A percentile compares a stretch with the other conserved stretches of the same genome.
Conservation (phyloP, 2,113 vertebrate species). For the Amphilophus citrinellus region DNA sequence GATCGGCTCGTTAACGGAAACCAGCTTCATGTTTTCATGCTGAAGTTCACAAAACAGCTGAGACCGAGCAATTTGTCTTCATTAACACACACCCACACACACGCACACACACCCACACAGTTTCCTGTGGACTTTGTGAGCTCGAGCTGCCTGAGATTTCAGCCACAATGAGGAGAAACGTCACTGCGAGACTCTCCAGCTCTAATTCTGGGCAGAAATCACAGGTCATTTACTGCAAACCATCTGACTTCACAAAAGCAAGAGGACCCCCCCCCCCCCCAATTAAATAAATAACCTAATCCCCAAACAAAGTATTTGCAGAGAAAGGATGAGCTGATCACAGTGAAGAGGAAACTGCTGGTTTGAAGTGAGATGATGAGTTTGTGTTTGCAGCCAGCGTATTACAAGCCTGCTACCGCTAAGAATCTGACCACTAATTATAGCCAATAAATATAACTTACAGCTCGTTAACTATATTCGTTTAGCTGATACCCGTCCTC, state of each 20-base stretch:
- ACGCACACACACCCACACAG: neutral
- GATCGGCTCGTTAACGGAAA: slow-evolving; percentile 15
- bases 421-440: neutral
- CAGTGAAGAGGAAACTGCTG: too few species aligned
- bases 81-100: slow-evolving; percentile 9
- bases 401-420: too few species aligned
- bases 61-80: slow-evolving; percentile 16
- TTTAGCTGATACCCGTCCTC: neutral
- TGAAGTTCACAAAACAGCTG: slow-evolving; percentile 6
- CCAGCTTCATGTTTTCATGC: neutral
- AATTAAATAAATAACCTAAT: too few species aligned
- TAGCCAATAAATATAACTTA: neutral
- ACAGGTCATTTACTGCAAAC: neutral
- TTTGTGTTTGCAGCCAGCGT: too few species aligned
- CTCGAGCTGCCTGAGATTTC: neutral
- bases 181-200: neutral
- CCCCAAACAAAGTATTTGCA: too few species aligned
- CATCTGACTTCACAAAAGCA: too few species aligned
- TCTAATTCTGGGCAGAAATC: neutral
- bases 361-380: too few species aligned
- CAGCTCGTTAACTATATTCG: neutral
- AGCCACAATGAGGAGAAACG: neutral
- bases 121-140: slow-evolving; percentile 20
- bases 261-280: too few species aligned
- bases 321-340: too few species aligned